phyloP scores from a whole-genome alignment of 2,888 invertebrate genomes.

The Andrena fulva region DNA sequence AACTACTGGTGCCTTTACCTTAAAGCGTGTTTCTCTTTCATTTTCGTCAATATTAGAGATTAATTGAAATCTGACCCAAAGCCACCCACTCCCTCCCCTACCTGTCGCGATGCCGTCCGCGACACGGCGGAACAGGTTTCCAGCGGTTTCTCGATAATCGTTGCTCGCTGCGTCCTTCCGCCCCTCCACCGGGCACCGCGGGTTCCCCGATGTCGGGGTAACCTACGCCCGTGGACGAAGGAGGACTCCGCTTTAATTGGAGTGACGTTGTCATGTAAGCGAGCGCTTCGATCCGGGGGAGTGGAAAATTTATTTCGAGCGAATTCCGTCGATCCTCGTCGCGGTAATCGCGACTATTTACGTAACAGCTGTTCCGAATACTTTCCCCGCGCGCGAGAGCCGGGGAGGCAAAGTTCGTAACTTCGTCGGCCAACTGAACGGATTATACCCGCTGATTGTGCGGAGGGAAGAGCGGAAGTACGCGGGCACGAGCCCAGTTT shows the following conservation, averaged over 20 bases:
- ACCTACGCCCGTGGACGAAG: not conserved
- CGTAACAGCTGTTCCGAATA: constrained; percentile 57
- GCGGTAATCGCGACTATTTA: constrained; percentile 32
- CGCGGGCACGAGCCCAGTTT: constrained; percentile 55
- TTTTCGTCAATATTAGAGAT: not conserved
- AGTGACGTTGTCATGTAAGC: not conserved
- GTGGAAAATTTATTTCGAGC: constrained; percentile 5
- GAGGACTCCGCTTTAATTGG: not conserved
- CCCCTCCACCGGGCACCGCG: not conserved
- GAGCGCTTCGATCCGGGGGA: not conserved
- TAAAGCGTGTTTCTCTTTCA: not conserved
- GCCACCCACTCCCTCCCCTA: not conserved
- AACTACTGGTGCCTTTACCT: no score
- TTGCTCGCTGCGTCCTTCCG: not conserved
- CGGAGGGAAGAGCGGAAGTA: constrained; percentile 51
- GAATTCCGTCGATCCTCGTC: constrained; percentile 31
- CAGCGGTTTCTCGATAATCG: constrained; percentile 46
- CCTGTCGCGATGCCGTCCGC: not conserved
- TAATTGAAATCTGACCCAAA: no score
- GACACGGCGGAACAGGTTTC: constrained; percentile 38
- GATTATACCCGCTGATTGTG: constrained; percentile 71
- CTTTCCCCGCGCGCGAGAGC: constrained; percentile 41
- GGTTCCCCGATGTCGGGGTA: constrained; percentile 9
- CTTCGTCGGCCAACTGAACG: constrained; percentile 67
- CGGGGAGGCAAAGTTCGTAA: constrained; percentile 61